Conservation (phyloP, 2,797 vertebrate species). For the Spinus pinus region DNA sequence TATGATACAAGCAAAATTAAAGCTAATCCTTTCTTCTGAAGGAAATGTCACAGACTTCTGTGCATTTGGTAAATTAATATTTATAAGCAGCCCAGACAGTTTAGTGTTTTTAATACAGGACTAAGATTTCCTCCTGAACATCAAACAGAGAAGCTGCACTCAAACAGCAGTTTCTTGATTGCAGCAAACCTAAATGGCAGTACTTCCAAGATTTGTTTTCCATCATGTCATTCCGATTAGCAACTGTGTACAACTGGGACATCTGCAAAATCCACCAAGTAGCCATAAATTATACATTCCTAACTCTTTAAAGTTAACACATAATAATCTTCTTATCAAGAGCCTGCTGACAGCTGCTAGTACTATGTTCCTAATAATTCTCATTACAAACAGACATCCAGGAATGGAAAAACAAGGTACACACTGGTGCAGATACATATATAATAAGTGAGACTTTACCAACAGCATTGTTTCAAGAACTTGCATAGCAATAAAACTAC, state of each 20-base stretch:
- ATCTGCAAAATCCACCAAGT: conserved; percentile 21
- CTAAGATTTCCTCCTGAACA: conserved; percentile 15
- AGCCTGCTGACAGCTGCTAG: not conserved
- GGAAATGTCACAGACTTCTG: not conserved
- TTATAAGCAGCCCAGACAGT: not conserved
- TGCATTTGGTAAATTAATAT: not conserved
- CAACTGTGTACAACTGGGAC: conserved; percentile 6
- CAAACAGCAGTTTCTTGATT: conserved; percentile 11
- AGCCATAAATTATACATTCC: conserved; percentile 45
- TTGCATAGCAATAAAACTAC: not conserved
- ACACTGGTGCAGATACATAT: not conserved
- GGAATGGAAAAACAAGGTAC: not conserved
- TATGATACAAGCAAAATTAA: conserved; percentile 1
- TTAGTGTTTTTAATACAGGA: conserved; percentile 23
- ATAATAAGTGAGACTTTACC: not conserved
- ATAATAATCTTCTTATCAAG: conserved; percentile 10
- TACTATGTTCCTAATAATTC: not conserved
- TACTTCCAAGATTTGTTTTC: conserved; percentile 42
- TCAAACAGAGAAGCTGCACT: not conserved
- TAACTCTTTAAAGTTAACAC: conserved; percentile 30
- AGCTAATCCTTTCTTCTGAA: conserved; percentile 6
- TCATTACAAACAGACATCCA: not conserved
- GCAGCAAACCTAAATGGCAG: conserved; percentile 6
- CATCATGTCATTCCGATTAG: conserved; percentile 43
- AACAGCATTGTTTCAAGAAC: not conserved